These are phyloP conservation scores for Falcaria lacertinaria DNA, from an alignment of 2,888 invertebrate species.

Conservation along the genomic window DNA sequence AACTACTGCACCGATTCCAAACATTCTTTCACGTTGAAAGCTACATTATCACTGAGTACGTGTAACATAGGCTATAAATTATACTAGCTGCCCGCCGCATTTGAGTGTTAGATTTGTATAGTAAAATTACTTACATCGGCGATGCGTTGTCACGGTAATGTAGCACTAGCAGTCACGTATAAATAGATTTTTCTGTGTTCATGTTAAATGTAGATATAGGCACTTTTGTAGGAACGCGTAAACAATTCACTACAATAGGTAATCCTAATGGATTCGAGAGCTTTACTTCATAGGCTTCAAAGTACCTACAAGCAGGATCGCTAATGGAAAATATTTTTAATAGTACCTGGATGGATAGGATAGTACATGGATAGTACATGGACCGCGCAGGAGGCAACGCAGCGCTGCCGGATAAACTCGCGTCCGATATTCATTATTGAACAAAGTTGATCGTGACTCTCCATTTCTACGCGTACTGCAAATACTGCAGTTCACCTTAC, in stretches of 20 bases:
- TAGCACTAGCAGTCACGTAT: neutral
- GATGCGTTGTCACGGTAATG: no score
- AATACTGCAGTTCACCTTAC: neutral
- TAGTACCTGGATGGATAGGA: no score
- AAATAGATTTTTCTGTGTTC: neutral
- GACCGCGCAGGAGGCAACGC: conserved; percentile 32
- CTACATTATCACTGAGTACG: no score
- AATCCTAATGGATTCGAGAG: conserved; percentile 38
- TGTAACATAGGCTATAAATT: no score
- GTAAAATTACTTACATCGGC: no score
- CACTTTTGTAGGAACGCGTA: neutral
- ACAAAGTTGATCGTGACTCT: conserved; percentile 37
- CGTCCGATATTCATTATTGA: conserved; percentile 48
- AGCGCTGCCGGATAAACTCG: conserved; percentile 35
- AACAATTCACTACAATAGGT: conserved; percentile 19
- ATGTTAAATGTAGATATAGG: neutral
- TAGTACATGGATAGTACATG: no score
- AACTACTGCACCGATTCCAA: no score
- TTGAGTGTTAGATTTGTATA: no score
- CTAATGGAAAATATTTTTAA: conserved; percentile 46
- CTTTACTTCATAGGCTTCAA: conserved; percentile 12
- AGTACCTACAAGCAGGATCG: conserved; percentile 15
- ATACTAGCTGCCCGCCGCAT: no score
- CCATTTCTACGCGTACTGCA: conserved; percentile 11
- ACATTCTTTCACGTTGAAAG: no score